Conservation (phyloP, 2,888 invertebrate species). For the Amphiduros pacificus region DNA sequence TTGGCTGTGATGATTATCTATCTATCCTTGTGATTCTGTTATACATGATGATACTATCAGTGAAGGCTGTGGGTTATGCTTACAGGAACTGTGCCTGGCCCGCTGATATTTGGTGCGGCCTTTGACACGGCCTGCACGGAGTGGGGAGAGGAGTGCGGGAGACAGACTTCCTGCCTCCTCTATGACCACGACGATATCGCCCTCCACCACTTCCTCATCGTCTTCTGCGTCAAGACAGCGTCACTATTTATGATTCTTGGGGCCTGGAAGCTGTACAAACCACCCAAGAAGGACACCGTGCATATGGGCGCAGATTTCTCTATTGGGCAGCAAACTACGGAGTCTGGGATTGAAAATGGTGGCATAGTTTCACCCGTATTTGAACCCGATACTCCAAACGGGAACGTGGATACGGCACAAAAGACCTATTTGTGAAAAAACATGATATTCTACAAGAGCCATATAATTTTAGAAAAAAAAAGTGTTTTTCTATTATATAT, state of each 20-base stretch:
- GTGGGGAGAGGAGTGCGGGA: slow-evolving; percentile 31
- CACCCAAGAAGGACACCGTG: neutral
- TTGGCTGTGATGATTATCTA: no score
- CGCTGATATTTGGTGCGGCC: slow-evolving; percentile 41
- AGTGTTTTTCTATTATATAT: no score
- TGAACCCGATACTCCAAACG: neutral
- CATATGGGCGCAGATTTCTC: neutral
- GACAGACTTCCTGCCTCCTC: slow-evolving; percentile 30
- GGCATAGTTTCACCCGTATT: neutral
- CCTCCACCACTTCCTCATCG: slow-evolving; percentile 37
- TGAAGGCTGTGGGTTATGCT: no score
- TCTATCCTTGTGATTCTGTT: no score
- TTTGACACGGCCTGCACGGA: slow-evolving; percentile 41
- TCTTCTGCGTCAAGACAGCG: slow-evolving; percentile 33
- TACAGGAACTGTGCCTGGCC: slow-evolving; percentile 44
- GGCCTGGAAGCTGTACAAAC: slow-evolving; percentile 23
- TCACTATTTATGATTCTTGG: slow-evolving; percentile 35
- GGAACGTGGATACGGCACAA: neutral
- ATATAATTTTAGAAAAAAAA: no score
- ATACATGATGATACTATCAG: no score
- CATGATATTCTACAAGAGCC: no score
- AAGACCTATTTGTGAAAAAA: no score
- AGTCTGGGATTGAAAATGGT: neutral
- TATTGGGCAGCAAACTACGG: no score
- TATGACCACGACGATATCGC: slow-evolving; percentile 38